These are phyloP conservation scores for Pterophyllum scalare DNA, from an alignment of 2,113 vertebrate genomes.

Conservation along the genomic window DNA sequence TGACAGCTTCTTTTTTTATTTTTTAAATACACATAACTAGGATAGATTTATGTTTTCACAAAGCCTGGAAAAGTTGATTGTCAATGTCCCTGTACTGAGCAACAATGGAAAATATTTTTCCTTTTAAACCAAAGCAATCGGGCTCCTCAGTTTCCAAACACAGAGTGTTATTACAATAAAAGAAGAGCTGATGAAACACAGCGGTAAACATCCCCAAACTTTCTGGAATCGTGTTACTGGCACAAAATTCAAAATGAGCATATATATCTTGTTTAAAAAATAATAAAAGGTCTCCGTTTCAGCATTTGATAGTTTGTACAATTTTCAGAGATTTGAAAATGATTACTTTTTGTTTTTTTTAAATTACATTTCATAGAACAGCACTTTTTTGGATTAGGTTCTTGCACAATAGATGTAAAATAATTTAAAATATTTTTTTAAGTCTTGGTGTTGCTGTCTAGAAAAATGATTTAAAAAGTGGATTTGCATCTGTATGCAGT, in stretches of 20 bases:
- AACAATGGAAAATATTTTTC: neutral
- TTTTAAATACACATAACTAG: neutral
- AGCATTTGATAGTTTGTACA: neutral
- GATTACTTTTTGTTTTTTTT: no score
- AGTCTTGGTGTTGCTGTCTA: neutral
- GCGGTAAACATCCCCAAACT: neutral
- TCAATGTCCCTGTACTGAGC: neutral
- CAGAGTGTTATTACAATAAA: neutral
- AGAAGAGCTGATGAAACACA: neutral
- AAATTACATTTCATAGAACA: no score
- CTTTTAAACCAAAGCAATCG: neutral
- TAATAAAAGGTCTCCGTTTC: neutral
- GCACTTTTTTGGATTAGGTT: neutral
- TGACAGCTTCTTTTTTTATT: neutral
- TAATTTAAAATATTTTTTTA: neutral
- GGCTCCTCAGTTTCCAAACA: neutral
- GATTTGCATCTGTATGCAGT: neutral
- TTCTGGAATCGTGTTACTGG: neutral
- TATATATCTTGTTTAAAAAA: neutral
- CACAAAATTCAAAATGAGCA: neutral
- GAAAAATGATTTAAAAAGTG: neutral
- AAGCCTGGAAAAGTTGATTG: neutral
- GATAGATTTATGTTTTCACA: neutral
- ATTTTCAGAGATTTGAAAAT: neutral
- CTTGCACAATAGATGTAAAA: neutral